These are phyloP conservation scores for Heliconius eleuchia DNA, from an alignment of 1,140 invertebrate genomes.

Conservation along the genomic window DNA sequence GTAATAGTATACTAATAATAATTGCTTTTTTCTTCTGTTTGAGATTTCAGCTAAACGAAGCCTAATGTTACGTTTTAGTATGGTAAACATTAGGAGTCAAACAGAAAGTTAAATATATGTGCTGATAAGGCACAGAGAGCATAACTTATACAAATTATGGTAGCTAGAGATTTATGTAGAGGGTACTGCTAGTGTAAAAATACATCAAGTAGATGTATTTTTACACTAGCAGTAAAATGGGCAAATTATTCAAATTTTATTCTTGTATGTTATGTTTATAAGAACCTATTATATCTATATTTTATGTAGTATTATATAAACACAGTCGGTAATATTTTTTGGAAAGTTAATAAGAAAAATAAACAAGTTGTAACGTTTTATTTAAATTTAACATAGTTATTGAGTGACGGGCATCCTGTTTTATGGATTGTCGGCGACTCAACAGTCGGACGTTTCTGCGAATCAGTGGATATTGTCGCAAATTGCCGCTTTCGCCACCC, in stretches of 20 bases:
- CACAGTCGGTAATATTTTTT: not conserved
- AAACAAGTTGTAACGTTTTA: slow-evolving; percentile 54
- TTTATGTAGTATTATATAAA: no score
- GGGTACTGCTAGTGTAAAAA: no score
- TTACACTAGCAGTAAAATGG: no score
- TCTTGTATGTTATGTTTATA: no score
- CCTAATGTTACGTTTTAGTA: not conserved
- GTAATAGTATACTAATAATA: not conserved
- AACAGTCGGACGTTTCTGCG: slow-evolving; percentile 73
- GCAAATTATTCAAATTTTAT: no score
- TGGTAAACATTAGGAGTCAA: not conserved
- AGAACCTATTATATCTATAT: no score
- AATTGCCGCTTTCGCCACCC: slow-evolving; percentile 79
- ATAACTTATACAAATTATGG: not conserved
- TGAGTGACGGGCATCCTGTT: slow-evolving; percentile 74
- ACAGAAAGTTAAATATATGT: not conserved
- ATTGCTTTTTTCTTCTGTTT: not conserved
- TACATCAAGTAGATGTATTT: no score
- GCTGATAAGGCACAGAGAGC: not conserved
- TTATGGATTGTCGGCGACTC: slow-evolving; percentile 69
- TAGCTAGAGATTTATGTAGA: not conserved
- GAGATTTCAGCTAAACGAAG: not conserved
- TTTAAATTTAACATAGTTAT: slow-evolving; percentile 74
- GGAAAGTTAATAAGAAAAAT: slow-evolving; percentile 25
- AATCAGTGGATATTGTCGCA: slow-evolving; percentile 80